Conservation (phyloP, 2,888 invertebrate genomes). For the Deladenus siricidicola region DNA sequence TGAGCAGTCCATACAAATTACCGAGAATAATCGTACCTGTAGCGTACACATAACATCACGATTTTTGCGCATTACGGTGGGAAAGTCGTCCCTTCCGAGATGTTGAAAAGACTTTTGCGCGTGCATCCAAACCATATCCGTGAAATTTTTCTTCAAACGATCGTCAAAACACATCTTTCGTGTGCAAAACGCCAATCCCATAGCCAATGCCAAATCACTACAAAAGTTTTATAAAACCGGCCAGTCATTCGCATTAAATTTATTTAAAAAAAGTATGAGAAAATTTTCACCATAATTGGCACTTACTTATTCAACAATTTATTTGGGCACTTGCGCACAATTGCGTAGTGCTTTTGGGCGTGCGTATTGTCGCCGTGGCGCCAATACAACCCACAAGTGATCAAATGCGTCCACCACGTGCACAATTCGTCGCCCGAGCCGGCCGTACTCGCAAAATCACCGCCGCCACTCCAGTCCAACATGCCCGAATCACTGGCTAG, state of each 20-base stretch:
- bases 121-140: constrained; percentile 42
- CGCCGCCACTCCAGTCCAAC: constrained; percentile 7
- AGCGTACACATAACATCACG: constrained; percentile 16
- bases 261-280: too few relatives aligned
- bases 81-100: constrained; percentile 17
- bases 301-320: constrained; percentile 37
- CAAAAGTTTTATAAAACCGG: too few relatives aligned
- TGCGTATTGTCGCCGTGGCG: constrained; percentile 32
- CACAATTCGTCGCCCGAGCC: constrained; percentile 48
- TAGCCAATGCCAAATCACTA: constrained; percentile 45
- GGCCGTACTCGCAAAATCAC: too few relatives aligned
- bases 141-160: constrained; percentile 21
- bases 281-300: too few relatives aligned
- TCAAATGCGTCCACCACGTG: constrained; percentile 51
- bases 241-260: too few relatives aligned
- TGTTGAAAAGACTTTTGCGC: constrained; percentile 20
- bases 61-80: constrained; percentile 5
- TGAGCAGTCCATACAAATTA: too few relatives aligned
- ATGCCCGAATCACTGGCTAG: not conserved
- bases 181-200: constrained; percentile 52
- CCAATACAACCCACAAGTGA: constrained; percentile 49
- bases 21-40: too few relatives aligned
- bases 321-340: constrained; percentile 42
- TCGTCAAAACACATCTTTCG: constrained; percentile 43
- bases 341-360: constrained; percentile 46